A percentile compares a stretch with the other conserved stretches of the same genome.
Conservation (phyloP, 23 tunicate species). For the Ciona savignyi region DNA sequence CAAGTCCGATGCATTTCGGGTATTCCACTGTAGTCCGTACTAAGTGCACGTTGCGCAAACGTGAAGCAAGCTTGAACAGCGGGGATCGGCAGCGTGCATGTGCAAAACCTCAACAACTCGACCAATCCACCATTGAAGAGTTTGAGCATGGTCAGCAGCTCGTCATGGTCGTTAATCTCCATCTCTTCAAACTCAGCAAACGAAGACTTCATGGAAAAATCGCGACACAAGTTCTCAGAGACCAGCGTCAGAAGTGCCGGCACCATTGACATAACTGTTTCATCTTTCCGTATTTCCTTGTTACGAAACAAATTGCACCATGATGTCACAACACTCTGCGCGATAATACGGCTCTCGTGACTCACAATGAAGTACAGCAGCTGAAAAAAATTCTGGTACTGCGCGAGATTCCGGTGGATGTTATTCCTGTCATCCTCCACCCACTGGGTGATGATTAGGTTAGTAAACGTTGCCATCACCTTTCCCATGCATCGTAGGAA, state of each 20-base stretch:
- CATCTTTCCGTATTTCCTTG: constrained; percentile 25
- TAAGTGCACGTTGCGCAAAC: neutral
- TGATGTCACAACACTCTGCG: constrained; percentile 11
- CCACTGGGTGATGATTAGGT: constrained; percentile 27
- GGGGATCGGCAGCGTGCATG: constrained; percentile 12
- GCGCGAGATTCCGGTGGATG: neutral
- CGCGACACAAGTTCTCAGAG: constrained; percentile 14
- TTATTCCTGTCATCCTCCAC: constrained; percentile 12
- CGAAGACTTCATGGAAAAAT: neutral
- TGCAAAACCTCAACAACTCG: constrained; percentile 36
- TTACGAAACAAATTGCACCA: constrained; percentile 31
- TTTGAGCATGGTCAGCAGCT: constrained; percentile 8
- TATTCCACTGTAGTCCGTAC: neutral
- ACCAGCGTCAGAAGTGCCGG: constrained; percentile 27
- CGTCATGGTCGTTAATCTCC: constrained; percentile 53
- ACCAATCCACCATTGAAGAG: neutral
- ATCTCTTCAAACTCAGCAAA: constrained; percentile 37
- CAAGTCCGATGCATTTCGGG: neutral
- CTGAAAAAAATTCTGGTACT: constrained; percentile 36
- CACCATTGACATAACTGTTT: constrained; percentile 5
- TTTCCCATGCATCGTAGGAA: constrained; percentile 42
- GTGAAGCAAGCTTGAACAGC: constrained; percentile 26
- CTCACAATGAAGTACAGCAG: constrained; percentile 20
- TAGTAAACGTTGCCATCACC: constrained; percentile 12
- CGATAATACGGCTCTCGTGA: constrained; percentile 29